Conservation (phyloP, 2,113 vertebrate species). For the Bettongia penicillata region DNA sequence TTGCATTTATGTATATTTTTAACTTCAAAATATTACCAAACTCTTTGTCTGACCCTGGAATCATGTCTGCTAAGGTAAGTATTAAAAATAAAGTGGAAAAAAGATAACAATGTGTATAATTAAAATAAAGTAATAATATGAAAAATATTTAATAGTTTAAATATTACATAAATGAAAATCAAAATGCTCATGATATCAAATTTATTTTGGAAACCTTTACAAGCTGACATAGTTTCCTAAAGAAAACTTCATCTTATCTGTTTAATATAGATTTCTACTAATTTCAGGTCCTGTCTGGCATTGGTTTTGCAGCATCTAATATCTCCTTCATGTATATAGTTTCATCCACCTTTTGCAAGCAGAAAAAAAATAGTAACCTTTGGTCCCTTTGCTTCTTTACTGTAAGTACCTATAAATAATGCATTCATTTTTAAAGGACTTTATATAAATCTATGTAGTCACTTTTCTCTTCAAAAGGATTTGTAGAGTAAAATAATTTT, state of each 20-base stretch:
- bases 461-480: background rate
- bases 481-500: background rate
- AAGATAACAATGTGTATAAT: background rate
- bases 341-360: slow-evolving; percentile 85
- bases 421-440: background rate
- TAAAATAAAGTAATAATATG: background rate
- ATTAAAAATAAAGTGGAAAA: background rate
- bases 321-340: slow-evolving; percentile 86
- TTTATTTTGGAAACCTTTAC: background rate
- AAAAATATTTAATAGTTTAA: background rate
- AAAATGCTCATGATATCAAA: background rate
- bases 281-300: slow-evolving; percentile 81
- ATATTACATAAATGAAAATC: background rate
- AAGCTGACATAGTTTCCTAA: background rate
- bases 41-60: background rate
- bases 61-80: slow-evolving; percentile 20
- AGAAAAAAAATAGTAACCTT: slow-evolving; percentile 87
- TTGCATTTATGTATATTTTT: background rate
- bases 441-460: background rate
- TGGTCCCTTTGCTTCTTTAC: slow-evolving; percentile 87
- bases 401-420: slow-evolving; percentile 77
- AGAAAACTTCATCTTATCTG: background rate
- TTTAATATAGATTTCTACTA: background rate
- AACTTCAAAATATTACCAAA: background rate
- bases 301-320: slow-evolving; percentile 84